phyloP scores from a whole-genome alignment of 2,797 vertebrate genomes.

The Agapornis canus region DNA sequence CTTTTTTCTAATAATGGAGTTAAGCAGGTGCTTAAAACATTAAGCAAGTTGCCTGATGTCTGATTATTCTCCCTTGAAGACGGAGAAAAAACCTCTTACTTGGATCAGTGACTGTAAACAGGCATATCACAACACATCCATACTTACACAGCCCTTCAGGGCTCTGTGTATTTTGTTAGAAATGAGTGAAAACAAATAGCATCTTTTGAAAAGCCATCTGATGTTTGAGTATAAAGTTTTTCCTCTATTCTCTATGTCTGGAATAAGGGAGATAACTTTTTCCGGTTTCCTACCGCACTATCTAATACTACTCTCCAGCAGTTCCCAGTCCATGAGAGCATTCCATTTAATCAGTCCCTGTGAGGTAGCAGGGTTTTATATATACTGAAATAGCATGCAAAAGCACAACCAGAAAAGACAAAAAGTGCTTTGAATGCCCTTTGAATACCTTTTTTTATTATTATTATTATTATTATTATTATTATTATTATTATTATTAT shows the following conservation, averaged over 20 bases:
- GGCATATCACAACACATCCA: neutral
- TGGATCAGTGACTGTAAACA: neutral
- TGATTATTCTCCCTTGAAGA: neutral
- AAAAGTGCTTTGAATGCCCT: neutral
- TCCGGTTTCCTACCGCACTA: neutral
- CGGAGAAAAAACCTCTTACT: neutral
- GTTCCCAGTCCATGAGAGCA: neutral
- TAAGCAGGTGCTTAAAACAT: neutral
- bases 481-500: too few relatives aligned
- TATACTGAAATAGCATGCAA: neutral
- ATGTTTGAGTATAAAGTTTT: neutral
- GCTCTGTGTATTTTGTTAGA: neutral
- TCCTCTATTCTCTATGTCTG: neutral
- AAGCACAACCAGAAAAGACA: neutral
- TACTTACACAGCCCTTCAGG: neutral
- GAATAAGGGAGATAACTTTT: neutral
- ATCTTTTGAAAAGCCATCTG: neutral
- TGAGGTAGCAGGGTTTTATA: neutral
- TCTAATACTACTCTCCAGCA: neutral
- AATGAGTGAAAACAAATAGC: neutral
- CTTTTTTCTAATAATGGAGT: slow-evolving; percentile 6
- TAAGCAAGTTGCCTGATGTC: neutral
- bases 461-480: too few relatives aligned
- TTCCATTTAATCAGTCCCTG: neutral
- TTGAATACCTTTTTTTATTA: neutral